Percentiles rank a stretch among this genome's conserved stretches.
phyloP scores from a whole-genome alignment of 2,113 vertebrate genomes.

The Puntigrus tetrazona region DNA sequence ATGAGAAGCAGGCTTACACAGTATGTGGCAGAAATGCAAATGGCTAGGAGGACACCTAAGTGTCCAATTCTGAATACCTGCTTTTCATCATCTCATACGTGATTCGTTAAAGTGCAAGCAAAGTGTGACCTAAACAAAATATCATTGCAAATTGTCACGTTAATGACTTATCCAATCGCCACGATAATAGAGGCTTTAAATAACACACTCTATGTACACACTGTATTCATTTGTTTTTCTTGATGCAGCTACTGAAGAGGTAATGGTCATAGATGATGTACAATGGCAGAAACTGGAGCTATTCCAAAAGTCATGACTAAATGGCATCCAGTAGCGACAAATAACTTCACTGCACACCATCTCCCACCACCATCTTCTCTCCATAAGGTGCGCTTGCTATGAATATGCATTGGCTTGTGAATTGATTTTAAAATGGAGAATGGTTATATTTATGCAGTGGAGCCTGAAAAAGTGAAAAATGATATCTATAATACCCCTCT shows the following conservation, averaged over 20 bases:
- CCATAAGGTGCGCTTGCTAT: background rate
- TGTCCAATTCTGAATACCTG: slow-evolving; percentile 23
- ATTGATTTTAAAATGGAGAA: slow-evolving; percentile 29
- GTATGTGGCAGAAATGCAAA: slow-evolving; percentile 50
- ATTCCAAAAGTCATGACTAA: slow-evolving; percentile 14
- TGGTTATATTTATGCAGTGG: background rate
- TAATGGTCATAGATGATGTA: slow-evolving; percentile 21
- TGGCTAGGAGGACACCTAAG: slow-evolving; percentile 35
- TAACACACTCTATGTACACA: background rate
- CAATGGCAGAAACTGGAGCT: background rate
- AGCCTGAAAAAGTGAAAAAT: background rate
- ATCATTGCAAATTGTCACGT: background rate
- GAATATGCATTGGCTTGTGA: slow-evolving; percentile 25
- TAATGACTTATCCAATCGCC: slow-evolving; percentile 28
- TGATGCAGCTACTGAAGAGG: background rate
- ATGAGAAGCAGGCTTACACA: slow-evolving; percentile 47
- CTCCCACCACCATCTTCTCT: background rate
- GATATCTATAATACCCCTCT: background rate
- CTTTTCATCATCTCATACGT: slow-evolving; percentile 21
- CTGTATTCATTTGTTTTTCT: background rate
- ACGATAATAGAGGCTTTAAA: background rate
- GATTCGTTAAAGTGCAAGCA: background rate
- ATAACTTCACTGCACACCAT: slow-evolving; percentile 7
- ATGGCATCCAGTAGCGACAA: slow-evolving; percentile 2
- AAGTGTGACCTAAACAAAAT: background rate